Conservation (phyloP, 2,797 vertebrate genomes). For the Choloepus didactylus region DNA sequence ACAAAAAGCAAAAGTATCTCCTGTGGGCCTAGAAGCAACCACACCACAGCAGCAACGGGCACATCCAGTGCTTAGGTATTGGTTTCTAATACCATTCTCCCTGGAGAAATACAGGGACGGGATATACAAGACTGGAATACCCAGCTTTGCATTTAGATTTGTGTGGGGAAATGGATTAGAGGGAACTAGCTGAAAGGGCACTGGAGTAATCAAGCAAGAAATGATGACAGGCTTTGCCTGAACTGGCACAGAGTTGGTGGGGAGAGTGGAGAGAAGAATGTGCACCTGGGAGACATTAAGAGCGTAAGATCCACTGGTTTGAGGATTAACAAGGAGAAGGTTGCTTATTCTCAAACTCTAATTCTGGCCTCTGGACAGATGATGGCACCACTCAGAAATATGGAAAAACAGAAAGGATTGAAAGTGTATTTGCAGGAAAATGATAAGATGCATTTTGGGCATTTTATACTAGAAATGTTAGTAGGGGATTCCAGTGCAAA, state of each 20-base stretch:
- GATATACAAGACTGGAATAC: too few species aligned
- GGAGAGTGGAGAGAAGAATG: not conserved
- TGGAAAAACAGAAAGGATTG: not conserved
- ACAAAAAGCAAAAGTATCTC: not conserved
- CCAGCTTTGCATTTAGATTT: not conserved
- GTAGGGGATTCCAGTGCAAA: not conserved
- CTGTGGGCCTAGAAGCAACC: not conserved
- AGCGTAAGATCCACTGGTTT: not conserved
- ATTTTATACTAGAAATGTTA: not conserved
- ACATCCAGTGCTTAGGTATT: too few species aligned
- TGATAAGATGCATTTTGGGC: not conserved
- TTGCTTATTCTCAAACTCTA: not conserved
- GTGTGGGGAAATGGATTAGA: not conserved
- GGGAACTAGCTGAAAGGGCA: not conserved
- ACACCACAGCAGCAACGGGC: not conserved
- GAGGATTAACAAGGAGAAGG: not conserved
- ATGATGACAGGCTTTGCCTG: not conserved
- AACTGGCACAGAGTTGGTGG: not conserved
- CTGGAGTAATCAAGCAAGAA: not conserved
- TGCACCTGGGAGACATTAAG: accelerated
- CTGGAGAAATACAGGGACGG: too few species aligned
- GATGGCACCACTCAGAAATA: not conserved
- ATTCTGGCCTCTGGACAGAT: not conserved
- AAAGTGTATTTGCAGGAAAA: not conserved
- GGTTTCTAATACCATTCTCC: too few species aligned